phyloP scores from a whole-genome alignment of 1,140 invertebrate species.

The Aphaenogaster rudis region DNA sequence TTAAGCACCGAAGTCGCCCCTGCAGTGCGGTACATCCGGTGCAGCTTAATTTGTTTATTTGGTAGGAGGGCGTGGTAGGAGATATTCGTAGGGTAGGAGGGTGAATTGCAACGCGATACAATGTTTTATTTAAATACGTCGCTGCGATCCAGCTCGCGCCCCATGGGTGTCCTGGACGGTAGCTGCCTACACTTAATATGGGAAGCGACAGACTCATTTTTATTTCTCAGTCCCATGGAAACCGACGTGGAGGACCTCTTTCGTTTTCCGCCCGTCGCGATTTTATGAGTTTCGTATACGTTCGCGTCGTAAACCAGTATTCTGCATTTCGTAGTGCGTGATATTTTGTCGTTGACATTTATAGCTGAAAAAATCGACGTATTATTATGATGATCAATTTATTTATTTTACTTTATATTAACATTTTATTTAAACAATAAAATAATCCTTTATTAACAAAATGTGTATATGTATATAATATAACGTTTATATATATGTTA shows the following conservation, averaged over 20 bases:
- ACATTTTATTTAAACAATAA: background rate
- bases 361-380: slow-evolving; percentile 40
- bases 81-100: slow-evolving; percentile 63
- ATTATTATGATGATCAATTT: slow-evolving; percentile 20
- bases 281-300: slow-evolving; percentile 57
- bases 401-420: background rate
- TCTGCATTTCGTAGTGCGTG: slow-evolving; percentile 29
- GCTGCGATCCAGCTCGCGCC: slow-evolving; percentile 78
- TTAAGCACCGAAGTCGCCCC: slow-evolving; percentile 71
- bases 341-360: slow-evolving; percentile 54
- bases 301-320: slow-evolving; percentile 53
- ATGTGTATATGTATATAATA: background rate
- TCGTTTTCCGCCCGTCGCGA: slow-evolving; percentile 67
- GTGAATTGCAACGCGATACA: slow-evolving; percentile 79
- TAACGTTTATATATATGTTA: background rate
- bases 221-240: slow-evolving; percentile 79
- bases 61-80: slow-evolving; percentile 64
- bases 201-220: slow-evolving; percentile 81
- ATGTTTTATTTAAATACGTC: slow-evolving; percentile 83
- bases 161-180: slow-evolving; percentile 81
- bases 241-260: slow-evolving; percentile 66
- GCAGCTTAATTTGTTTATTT: slow-evolving; percentile 83
- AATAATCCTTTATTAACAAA: background rate
- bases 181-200: slow-evolving; percentile 82
- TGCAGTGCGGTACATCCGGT: slow-evolving; percentile 73